A percentile compares a stretch with the other conserved stretches of the same genome.
phyloP scores from a whole-genome alignment of 1,140 invertebrate genomes.

The Diorhabda carinulata region DNA sequence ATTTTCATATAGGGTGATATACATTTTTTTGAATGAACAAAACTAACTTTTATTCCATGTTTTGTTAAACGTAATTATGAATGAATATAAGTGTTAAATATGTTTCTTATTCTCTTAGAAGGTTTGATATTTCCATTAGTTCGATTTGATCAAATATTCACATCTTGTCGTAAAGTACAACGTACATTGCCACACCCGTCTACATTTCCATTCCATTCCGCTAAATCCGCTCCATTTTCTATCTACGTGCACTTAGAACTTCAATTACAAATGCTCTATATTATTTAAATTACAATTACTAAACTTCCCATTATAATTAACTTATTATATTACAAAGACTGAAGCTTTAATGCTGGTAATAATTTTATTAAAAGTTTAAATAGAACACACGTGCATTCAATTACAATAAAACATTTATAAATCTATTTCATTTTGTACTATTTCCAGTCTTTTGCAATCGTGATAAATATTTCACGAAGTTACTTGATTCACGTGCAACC shows the following conservation, averaged over 20 bases:
- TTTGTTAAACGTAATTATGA: too few relatives aligned
- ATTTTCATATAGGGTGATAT: too few relatives aligned
- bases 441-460: conserved; percentile 28
- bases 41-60: too few relatives aligned
- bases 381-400: conserved; percentile 43
- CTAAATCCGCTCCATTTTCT: conserved; percentile 11
- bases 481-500: conserved; percentile 21
- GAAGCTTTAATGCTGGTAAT: conserved; percentile 41
- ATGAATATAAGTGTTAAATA: too few relatives aligned
- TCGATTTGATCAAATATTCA: conserved; percentile 7
- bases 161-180: conserved; percentile 4
- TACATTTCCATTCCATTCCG: background rate
- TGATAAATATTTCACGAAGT: conserved; percentile 34
- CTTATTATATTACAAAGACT: conserved; percentile 43
- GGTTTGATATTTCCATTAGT: background rate
- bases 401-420: conserved; percentile 44
- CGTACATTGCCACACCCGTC: background rate
- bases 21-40: too few relatives aligned
- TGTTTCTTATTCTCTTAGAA: too few relatives aligned
- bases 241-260: conserved; percentile 26
- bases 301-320: conserved; percentile 42
- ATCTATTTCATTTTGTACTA: conserved; percentile 37
- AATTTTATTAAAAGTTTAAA: conserved; percentile 45
- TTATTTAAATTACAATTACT: conserved; percentile 46
- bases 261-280: conserved; percentile 43